Percentiles rank a stretch among this genome's conserved stretches.
phyloP scores from a whole-genome alignment of 2,888 invertebrate genomes.

The Ariolimax columbianus region DNA sequence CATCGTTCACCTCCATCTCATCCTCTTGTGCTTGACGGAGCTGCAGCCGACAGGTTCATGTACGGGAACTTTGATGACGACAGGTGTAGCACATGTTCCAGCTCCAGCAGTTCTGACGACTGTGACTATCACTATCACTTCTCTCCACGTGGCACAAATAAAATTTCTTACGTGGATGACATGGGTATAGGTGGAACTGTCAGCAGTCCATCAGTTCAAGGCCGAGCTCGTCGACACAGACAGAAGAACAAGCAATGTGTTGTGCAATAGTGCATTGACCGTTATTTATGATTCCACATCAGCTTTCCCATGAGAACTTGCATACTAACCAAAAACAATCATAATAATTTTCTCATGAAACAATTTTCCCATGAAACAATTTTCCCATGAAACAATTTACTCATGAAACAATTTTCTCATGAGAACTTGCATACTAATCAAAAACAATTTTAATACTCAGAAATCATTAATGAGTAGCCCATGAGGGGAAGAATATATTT shows the following conservation, averaged over 20 bases:
- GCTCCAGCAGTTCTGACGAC: conserved; percentile 86
- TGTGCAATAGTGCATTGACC: conserved; percentile 58
- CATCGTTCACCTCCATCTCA: conserved; percentile 9
- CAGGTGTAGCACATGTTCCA: conserved; percentile 92
- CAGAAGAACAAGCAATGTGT: conserved; percentile 70
- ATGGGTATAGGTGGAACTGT: conserved; percentile 77
- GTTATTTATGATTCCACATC: not conserved
- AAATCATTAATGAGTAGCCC: too few relatives aligned
- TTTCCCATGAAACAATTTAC: too few relatives aligned
- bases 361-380: too few relatives aligned
- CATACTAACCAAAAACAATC: not conserved
- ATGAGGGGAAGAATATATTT: too few relatives aligned
- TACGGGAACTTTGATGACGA: conserved; percentile 63
- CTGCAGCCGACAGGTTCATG: conserved; percentile 52
- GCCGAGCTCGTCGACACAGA: conserved; percentile 50
- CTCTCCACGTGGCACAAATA: conserved; percentile 87
- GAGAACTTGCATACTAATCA: not conserved
- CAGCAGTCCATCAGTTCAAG: not conserved
- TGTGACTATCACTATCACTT: conserved; percentile 85
- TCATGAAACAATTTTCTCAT: not conserved
- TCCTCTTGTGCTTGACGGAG: conserved; percentile 40
- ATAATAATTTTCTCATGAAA: too few relatives aligned
- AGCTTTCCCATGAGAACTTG: not conserved
- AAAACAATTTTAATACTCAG: not conserved
- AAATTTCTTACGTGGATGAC: conserved; percentile 93